Evolutionary conservation across 2,888 invertebrate species (phyloP).

Genomic region (Strigamia maritima): DNA sequence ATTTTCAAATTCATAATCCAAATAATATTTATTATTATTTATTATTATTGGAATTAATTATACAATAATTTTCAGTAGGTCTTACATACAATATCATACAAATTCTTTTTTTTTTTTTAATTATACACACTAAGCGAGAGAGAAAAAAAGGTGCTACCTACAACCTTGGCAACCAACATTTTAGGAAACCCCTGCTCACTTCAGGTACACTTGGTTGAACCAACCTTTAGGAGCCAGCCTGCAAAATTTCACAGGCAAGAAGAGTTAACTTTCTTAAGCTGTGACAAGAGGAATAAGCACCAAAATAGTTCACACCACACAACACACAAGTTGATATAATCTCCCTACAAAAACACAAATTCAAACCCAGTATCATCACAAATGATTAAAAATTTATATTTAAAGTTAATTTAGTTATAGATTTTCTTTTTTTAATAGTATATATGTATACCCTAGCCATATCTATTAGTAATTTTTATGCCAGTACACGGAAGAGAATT

Average conservation of each 20-base stretch:
- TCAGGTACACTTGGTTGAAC: constrained; percentile 12
- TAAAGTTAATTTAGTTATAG: neutral
- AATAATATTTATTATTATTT: neutral
- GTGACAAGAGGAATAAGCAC: constrained; percentile 12
- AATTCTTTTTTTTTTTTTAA: neutral
- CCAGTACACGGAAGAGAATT: constrained; percentile 25
- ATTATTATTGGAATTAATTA: neutral
- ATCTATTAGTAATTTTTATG: constrained; percentile 21
- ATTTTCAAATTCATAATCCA: neutral
- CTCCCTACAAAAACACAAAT: constrained; percentile 19
- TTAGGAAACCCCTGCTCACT: constrained; percentile 6
- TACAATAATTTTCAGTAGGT: neutral
- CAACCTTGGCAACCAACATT: constrained; percentile 34
- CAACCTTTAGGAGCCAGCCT: constrained; percentile 28
- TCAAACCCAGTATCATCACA: constrained; percentile 6
- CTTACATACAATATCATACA: neutral
- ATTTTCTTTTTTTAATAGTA: neutral
- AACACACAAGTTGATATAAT: constrained; percentile 12
- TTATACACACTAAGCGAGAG: constrained; percentile 26
- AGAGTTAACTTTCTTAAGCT: constrained; percentile 31
- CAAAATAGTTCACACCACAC: constrained; percentile 23
- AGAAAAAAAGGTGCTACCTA: constrained; percentile 38
- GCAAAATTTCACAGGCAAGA: constrained; percentile 37
- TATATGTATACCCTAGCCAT: neutral
- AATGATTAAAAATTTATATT: neutral